Base-by-base conservation (phyloP, 2,113 vertebrate genomes). In the Thymallus thymallus region DNA sequence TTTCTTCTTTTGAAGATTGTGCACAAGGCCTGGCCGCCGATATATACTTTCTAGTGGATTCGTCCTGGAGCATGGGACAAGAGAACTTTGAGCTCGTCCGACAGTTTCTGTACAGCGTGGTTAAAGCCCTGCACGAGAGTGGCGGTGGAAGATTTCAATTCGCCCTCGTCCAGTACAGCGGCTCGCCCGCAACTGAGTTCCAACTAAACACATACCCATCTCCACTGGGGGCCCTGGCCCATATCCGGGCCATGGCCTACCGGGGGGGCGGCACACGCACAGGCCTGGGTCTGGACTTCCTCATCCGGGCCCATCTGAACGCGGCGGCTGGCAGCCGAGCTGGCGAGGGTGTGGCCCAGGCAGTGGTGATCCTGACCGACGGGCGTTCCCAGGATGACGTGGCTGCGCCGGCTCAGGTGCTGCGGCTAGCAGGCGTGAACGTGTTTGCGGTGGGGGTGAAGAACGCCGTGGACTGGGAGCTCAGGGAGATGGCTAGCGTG, bases 11-110 rank as follows among this genome's bases (percentile, higher is more conserved):
- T 91, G 86, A 95, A 98, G 96, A 94, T 90, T 94, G 92, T 91
- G 92, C 86, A 91, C 93, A 87, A 60, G 84, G 93, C 89, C 91
- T 93, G 2, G 89, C 91, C 86, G 95, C 96, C 73, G 96, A 98
- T 91, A 90, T 96, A 90, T 94, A 96, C 91, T 96, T 98, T 94
- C 94, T 98, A 93, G 95, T 98, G 93, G 96, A 98, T 91, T 94
- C 95, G 73, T 96, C 95, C 72, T 90, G 92, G 94, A 96, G 92
- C 91, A 85, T 95, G 80, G 95, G 94, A 69, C 81, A 92, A 73
- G 91, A 94, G 72, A 96, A 95, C 88, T 97, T 96, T 94, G 93
- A 94, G 80, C 91, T 95, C 26, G 35, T 98, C 85, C 92, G 88
- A 83, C 85, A 94, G 79, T 98, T 98, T 94, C 89, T 97, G 13